phyloP scores from a whole-genome alignment of 2,888 invertebrate genomes.

The Drosophila paracracens region DNA sequence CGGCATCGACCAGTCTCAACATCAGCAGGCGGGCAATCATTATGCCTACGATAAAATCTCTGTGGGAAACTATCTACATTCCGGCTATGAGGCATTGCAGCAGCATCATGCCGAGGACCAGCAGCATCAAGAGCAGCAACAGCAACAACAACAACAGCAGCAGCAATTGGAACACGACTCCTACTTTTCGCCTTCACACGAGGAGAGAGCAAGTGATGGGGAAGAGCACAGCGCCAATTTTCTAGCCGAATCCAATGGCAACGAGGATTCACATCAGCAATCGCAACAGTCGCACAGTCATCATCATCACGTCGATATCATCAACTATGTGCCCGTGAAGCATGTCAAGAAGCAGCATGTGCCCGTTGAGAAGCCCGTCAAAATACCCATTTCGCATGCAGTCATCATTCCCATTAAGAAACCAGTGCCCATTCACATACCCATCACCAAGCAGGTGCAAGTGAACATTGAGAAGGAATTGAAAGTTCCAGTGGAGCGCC shows the following conservation, averaged over 20 bases:
- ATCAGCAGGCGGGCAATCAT: conserved; percentile 37
- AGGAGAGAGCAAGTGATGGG: conserved; percentile 43
- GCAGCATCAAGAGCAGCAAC: conserved; percentile 57
- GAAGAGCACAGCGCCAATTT: conserved; percentile 71
- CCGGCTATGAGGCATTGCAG: conserved; percentile 67
- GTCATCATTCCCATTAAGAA: conserved; percentile 91
- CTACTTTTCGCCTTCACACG: conserved; percentile 45
- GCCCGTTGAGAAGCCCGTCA: conserved; percentile 89
- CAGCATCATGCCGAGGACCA: conserved; percentile 49
- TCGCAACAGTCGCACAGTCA: conserved; percentile 35
- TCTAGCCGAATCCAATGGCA: conserved; percentile 62
- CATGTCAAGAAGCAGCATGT: conserved; percentile 90
- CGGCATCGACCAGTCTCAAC: conserved; percentile 52
- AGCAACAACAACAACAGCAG: conserved; percentile 56
- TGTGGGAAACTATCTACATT: conserved; percentile 79
- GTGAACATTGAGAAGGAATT: conserved; percentile 89
- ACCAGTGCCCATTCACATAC: conserved; percentile 92
- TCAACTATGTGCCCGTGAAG: conserved; percentile 88
- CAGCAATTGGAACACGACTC: conserved; percentile 48
- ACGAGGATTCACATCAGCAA: conserved; percentile 33
- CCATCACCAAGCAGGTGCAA: conserved; percentile 90
- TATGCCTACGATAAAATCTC: conserved; percentile 82
- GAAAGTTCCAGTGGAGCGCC: conserved; percentile 87
- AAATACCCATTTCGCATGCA: conserved; percentile 91
- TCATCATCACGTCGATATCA: conserved; percentile 86